Conservation (phyloP, 2,797 vertebrate genomes). For the Acipenser ruthenus region DNA sequence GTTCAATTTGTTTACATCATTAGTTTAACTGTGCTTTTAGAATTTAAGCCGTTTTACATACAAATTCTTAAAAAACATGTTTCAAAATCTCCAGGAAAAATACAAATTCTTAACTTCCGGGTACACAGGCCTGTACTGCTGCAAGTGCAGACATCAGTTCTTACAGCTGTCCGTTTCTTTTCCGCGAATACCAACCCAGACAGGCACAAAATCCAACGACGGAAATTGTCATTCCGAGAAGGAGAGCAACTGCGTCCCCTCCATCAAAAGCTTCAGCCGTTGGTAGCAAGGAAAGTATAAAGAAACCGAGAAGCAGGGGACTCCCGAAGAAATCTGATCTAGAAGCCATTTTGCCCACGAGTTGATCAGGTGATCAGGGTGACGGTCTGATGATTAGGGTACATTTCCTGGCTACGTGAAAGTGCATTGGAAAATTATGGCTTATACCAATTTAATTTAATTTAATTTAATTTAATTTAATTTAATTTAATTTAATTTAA, state of each 20-base stretch:
- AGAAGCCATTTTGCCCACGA: slow-evolving; percentile 61
- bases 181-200: slow-evolving; percentile 82
- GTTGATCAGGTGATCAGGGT: slow-evolving; percentile 12
- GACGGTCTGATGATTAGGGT: slow-evolving; percentile 38
- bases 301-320: slow-evolving; percentile 29
- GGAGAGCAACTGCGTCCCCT: slow-evolving; percentile 75
- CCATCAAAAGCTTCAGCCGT: slow-evolving; percentile 72
- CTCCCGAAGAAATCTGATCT: slow-evolving; percentile 22
- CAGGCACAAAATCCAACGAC: slow-evolving; percentile 76
- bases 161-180: slow-evolving; percentile 68
- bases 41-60: no score
- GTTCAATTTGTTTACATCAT: no score
- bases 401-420: slow-evolving; percentile 39
- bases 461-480: no score
- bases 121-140: slow-evolving; percentile 9
- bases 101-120: slow-evolving; percentile 11
- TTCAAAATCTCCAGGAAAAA: no score
- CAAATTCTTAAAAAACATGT: no score
- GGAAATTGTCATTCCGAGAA: slow-evolving; percentile 66
- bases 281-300: slow-evolving; percentile 55
- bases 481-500: no score
- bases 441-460: no score
- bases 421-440: no score
- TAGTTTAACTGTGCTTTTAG: no score
- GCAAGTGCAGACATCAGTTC: slow-evolving; percentile 5